Conservation (phyloP, 2,113 vertebrate genomes). For the Poeciliopsis prolifica region DNA sequence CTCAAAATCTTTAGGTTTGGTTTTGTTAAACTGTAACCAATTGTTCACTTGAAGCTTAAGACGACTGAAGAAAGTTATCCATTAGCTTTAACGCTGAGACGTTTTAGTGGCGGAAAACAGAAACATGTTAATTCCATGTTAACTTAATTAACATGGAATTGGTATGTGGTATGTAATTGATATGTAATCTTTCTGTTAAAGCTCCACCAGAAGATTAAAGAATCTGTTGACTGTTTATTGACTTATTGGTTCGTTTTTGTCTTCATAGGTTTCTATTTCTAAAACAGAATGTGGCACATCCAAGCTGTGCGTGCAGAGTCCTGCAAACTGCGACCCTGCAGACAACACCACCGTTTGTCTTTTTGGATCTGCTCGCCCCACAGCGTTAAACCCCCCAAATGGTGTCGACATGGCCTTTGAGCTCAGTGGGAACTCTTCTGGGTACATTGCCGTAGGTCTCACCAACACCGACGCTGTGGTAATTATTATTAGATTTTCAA, state of each 20-base stretch:
- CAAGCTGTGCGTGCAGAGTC: slow-evolving; percentile 39
- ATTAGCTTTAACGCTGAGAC: not conserved
- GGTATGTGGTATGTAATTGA: too few species aligned
- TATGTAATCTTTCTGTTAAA: not conserved
- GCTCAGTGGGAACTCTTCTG: slow-evolving; percentile 15
- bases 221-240: not conserved
- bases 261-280: slow-evolving; percentile 49
- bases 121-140: not conserved
- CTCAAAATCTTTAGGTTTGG: not conserved
- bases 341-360: slow-evolving; percentile 9
- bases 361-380: slow-evolving; percentile 17
- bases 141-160: not conserved
- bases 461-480: not conserved
- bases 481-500: not conserved
- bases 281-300: not conserved
- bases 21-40: not conserved
- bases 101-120: not conserved
- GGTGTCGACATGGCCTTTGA: not conserved
- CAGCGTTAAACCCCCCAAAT: fast-evolving
- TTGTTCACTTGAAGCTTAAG: not conserved
- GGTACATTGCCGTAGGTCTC: slow-evolving; percentile 57
- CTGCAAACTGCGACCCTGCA: slow-evolving; percentile 20
- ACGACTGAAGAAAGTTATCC: not conserved
- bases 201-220: not conserved
- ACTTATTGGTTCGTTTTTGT: not conserved